Base-by-base conservation (phyloP, 2,888 invertebrate genomes). In the Protophormia terraenovae region DNA sequence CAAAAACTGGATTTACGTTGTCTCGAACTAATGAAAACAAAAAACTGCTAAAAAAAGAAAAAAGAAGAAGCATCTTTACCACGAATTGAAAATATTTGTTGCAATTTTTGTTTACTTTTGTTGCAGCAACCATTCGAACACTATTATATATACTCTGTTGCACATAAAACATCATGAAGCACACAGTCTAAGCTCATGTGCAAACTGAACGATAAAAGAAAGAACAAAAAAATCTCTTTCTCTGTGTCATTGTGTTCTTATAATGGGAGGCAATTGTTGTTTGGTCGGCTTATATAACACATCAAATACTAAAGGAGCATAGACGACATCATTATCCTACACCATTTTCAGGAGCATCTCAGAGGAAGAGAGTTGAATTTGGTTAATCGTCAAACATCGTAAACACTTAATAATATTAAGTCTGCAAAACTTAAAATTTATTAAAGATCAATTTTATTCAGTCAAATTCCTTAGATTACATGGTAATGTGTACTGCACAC, bases 21-120 rank as follows among this genome's bases (percentile, higher is more conserved):
- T 76, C 81, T 83, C 81, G 76, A 85, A 83, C 81, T 72, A 83
- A 86, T 69, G 58, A 69, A 69, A 66, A 76, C 32, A 55, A 58
- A 58, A 67, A 75, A 75, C 22, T 62, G 10, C 24, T 35, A 5
- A 38, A 45, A 55, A 64, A 64, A n/a, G n/a, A n/a, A 76, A 47
- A 67, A 67, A 24, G 41, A 12, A 83, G 27, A 64, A 73, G 55
- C 69, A 55, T 83, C 77, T 80, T 69, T 35, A 67, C 83, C 50
- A 75, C 79, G 76, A 86, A 85, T 80, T 85, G 66, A 83, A 67
- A 83, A 84, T 82, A 86, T 87, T 87, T 86, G 87, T 78, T 86
- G 88, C 86, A 85, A 84, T 87, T 86, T 82, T 71, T 77, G 71
- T 84, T 78, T 67, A 35, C 60, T 71, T 71, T 80, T 80, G 84